These are phyloP conservation scores for Eriocheir sinensis DNA, from an alignment of 1,140 invertebrate genomes.

Conservation along the genomic window DNA sequence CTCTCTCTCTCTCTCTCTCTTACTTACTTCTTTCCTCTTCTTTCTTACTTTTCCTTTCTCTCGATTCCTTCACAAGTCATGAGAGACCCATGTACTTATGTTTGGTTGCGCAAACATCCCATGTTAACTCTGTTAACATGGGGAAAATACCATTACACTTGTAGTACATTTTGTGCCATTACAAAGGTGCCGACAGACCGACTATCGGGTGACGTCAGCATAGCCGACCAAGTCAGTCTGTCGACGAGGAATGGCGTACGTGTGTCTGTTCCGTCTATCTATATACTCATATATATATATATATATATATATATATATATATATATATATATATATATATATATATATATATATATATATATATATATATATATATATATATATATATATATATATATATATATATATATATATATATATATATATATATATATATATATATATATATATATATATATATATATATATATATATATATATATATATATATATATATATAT, in stretches of 20 bases:
- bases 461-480: neutral
- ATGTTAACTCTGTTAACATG: too few species aligned
- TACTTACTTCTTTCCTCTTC: too few species aligned
- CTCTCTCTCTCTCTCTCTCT: conserved; percentile 43
- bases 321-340: conserved; percentile 24
- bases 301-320: conserved; percentile 35
- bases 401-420: conserved; percentile 14
- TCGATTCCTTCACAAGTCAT: too few species aligned
- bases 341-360: neutral
- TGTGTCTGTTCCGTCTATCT: neutral
- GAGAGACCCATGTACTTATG: too few species aligned
- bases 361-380: conserved; percentile 7
- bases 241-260: too few species aligned
- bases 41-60: too few species aligned
- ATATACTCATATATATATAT: conserved; percentile 31
- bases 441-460: neutral
- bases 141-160: too few species aligned
- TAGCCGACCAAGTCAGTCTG: too few species aligned
- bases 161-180: too few species aligned
- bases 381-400: conserved; percentile 3
- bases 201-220: too few species aligned
- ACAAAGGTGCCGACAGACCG: too few species aligned
- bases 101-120: too few species aligned
- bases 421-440: neutral
- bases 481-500: neutral